Evolutionary conservation across 1,140 invertebrate genomes (phyloP), one percentile per base, ranked within the genome.

Genomic region (Leguminivora glycinivorella): DNA sequence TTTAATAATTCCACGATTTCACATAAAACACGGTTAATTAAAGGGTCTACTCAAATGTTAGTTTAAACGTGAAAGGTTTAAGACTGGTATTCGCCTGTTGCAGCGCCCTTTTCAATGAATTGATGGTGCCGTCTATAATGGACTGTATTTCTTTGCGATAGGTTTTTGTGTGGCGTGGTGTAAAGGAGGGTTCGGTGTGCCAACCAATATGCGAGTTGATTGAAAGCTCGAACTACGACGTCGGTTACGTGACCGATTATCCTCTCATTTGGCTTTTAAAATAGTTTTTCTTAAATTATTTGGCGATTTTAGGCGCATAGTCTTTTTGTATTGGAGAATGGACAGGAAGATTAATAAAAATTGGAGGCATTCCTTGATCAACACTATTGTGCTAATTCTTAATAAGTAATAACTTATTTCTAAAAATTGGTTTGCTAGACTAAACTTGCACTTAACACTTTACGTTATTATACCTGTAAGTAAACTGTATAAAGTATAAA

Each of bases 191-290:
- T 31, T 63, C 58, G 26, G 58, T 67, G 29, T 14, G 26, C 52
- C 24, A 22, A 14, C 22, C 12, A 67, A 63, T 70, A 81, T 74
- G 77, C 78, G 72, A 78, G 66, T 73, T 80, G 79, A 83, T 83
- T 83, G 72, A 83, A 84, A 82, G 81, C 80, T 83, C 74, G 47
- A 75, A 70, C 74, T 77, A 70, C 76, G 78, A 78, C 73, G 75
- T 69, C 74, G 70, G 67, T 73, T 86, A 85, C 81, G 85, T 84
- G 85, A 84, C 79, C 79, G 76, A 80, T 84, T 85, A 81, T 82
- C 74, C 74, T 67, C 73, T 80, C 76, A 74, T 83, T 83, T 80
- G 73, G 67, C 73, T 75, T 80, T 83, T 80, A 79, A 74, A 83
- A 79, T 82, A 75, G 73, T 75, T 74, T 82, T 79, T 79, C 38